phyloP scores from a whole-genome alignment of 1,140 invertebrate genomes.

The Lucilia sericata region DNA sequence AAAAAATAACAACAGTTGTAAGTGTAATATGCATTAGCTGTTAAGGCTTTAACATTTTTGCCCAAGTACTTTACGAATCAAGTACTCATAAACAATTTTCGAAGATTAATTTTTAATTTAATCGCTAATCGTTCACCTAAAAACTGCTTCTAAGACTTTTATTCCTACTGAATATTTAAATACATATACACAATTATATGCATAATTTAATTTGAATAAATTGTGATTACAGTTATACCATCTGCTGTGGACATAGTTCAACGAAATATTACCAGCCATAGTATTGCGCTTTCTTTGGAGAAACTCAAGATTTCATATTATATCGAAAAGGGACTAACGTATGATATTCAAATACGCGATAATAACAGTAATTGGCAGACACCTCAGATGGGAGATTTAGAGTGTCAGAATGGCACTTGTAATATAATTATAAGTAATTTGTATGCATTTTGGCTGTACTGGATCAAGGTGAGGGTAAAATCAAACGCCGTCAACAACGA shows the following conservation, averaged over 20 bases:
- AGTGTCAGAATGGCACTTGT: not conserved
- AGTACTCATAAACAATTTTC: too few relatives aligned
- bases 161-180: too few relatives aligned
- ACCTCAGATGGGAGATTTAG: not conserved
- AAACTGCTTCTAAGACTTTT: too few relatives aligned
- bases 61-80: too few relatives aligned
- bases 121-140: too few relatives aligned
- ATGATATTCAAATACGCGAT: conserved; percentile 25
- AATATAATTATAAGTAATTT: conserved; percentile 26
- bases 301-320: not conserved
- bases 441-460: conserved; percentile 44
- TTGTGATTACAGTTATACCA: conserved; percentile 43
- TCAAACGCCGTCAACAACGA: not conserved
- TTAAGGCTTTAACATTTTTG: too few relatives aligned
- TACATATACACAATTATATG: too few relatives aligned
- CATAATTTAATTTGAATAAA: too few relatives aligned
- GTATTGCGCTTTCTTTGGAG: conserved; percentile 14
- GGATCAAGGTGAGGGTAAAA: conserved; percentile 18
- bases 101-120: too few relatives aligned
- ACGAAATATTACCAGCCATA: conserved; percentile 23
- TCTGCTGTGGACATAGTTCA: not conserved
- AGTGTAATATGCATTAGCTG: too few relatives aligned
- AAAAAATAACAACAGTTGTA: too few relatives aligned
- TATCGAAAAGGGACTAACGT: not conserved
- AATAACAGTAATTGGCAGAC: not conserved